phyloP scores from a whole-genome alignment of 1,140 invertebrate genomes.

The Drosophila dunni region DNA sequence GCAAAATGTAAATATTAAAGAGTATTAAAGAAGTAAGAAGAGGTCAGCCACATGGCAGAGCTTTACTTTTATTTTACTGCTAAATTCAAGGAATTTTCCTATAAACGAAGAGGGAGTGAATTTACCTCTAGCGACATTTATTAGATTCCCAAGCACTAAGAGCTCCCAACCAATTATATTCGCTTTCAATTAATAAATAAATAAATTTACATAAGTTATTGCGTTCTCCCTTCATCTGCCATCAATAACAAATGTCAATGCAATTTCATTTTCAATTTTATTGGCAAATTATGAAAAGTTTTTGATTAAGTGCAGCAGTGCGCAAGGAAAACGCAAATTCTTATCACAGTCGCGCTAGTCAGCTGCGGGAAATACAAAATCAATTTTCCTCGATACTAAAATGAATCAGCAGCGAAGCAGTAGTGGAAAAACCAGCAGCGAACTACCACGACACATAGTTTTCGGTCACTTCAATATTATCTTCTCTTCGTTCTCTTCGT shows the following conservation, averaged over 20 bases:
- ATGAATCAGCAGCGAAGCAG: background rate
- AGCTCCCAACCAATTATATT: no score
- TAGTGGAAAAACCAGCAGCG: background rate
- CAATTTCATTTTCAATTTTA: conserved; percentile 11
- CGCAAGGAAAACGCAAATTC: conserved; percentile 52
- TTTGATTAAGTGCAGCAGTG: conserved; percentile 53
- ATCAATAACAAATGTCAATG: conserved; percentile 14
- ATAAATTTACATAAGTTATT: background rate
- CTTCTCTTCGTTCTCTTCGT: conserved; percentile 12
- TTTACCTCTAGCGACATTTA: no score
- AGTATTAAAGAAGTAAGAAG: background rate
- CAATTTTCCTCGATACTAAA: conserved; percentile 59
- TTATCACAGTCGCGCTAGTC: conserved; percentile 62
- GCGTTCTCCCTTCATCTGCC: background rate
- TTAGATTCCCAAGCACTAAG: no score
- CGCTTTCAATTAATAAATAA: background rate
- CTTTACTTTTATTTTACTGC: background rate
- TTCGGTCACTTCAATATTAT: conserved; percentile 70
- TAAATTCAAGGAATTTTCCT: no score
- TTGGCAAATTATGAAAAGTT: conserved; percentile 58
- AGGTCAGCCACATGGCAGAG: background rate
- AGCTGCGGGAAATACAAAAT: conserved; percentile 59
- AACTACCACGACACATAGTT: conserved; percentile 47
- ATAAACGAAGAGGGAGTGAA: no score
- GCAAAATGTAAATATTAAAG: background rate